These are phyloP conservation scores for Propithecus perrieri DNA, from an alignment of 2,797 vertebrate genomes.

Conservation along the genomic window DNA sequence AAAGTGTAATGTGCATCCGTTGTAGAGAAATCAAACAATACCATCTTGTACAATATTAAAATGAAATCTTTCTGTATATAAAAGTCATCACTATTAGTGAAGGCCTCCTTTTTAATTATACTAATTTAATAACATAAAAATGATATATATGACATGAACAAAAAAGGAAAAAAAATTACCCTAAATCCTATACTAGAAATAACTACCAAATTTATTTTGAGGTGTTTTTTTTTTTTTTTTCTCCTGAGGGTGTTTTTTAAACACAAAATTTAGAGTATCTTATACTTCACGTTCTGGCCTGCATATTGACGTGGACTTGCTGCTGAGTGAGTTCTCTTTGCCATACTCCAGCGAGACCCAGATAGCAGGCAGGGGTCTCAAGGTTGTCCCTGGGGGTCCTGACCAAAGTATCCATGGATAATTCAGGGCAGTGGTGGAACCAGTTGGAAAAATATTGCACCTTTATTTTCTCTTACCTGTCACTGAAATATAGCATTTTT, in stretches of 20 bases:
- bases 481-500: not conserved
- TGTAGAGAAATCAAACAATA: not conserved
- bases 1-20: not conserved
- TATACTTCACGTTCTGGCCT: accelerated
- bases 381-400: accelerated
- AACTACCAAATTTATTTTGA: not conserved
- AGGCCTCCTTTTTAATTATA: not conserved
- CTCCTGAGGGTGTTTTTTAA: not conserved
- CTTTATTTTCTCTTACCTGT: not conserved
- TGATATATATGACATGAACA: not conserved
- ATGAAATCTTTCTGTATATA: not conserved
- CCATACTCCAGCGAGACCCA: not conserved
- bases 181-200: not conserved
- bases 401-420: accelerated
- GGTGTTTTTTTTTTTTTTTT: not conserved
- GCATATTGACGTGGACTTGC: not conserved
- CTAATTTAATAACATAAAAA: not conserved
- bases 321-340: not conserved
- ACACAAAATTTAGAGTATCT: not conserved
- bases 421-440: not conserved
- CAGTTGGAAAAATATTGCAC: not conserved
- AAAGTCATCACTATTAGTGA: not conserved
- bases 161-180: not conserved
- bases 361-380: accelerated
- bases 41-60: not conserved